A percentile compares a stretch with the other conserved stretches of the same genome.
Evolutionary conservation across 2,888 invertebrate genomes (phyloP).

Genomic region (Allophyes oxyacanthae): DNA sequence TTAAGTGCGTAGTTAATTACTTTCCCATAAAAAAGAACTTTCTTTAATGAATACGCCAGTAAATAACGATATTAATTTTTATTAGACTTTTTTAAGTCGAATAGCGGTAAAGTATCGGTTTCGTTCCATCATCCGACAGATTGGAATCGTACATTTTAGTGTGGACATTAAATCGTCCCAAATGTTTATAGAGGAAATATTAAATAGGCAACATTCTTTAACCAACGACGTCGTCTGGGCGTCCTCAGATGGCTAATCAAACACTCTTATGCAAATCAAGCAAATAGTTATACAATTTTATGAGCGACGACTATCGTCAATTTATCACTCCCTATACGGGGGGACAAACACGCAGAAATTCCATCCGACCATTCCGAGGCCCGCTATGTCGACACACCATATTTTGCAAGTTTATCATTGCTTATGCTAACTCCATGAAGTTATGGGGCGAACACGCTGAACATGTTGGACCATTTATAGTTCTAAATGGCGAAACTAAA

Average conservation of each 20-base stretch:
- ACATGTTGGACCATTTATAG: slow-evolving; percentile 43
- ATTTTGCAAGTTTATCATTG: slow-evolving; percentile 70
- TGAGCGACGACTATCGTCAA: slow-evolving; percentile 72
- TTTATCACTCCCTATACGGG: slow-evolving; percentile 75
- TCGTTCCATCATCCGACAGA: slow-evolving; percentile 69
- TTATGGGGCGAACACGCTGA: slow-evolving; percentile 48
- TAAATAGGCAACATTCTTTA: slow-evolving; percentile 78
- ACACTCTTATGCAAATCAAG: slow-evolving; percentile 82
- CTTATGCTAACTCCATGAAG: slow-evolving; percentile 52
- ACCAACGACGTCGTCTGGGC: slow-evolving; percentile 65
- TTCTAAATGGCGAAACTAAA: slow-evolving; percentile 47
- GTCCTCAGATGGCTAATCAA: slow-evolving; percentile 75
- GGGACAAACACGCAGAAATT: slow-evolving; percentile 69
- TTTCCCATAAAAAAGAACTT: slow-evolving; percentile 65
- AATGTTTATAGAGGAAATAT: slow-evolving; percentile 76
- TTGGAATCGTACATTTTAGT: slow-evolving; percentile 72
- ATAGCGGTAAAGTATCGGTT: slow-evolving; percentile 76
- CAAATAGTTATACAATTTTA: slow-evolving; percentile 78
- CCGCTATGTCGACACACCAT: slow-evolving; percentile 69
- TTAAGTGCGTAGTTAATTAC: slow-evolving; percentile 70
- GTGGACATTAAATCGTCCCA: slow-evolving; percentile 70
- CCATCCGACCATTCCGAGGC: slow-evolving; percentile 65
- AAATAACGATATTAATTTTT: slow-evolving; percentile 77
- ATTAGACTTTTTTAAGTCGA: slow-evolving; percentile 76
- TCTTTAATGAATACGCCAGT: slow-evolving; percentile 69